Conservation (phyloP, 2,113 vertebrate genomes). For the Corythaixoides concolor region DNA sequence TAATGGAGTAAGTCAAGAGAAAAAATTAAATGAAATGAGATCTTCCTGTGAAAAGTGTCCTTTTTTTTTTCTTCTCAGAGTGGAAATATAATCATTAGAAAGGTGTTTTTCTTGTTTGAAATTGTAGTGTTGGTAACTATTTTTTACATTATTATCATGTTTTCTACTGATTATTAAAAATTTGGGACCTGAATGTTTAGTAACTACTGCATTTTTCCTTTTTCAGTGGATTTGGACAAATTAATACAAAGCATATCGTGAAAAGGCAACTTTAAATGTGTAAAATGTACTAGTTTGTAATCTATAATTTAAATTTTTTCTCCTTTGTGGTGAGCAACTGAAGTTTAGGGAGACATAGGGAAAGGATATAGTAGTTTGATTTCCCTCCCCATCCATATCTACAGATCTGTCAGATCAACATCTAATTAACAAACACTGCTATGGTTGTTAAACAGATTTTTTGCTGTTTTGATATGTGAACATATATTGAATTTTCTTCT, state of each 20-base stretch:
- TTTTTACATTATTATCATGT: background rate
- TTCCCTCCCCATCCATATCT: background rate
- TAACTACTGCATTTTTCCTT: background rate
- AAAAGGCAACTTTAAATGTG: background rate
- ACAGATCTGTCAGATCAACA: background rate
- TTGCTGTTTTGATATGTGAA: background rate
- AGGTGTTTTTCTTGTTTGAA: slow-evolving; percentile 32
- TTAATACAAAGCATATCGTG: background rate
- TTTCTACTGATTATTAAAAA: slow-evolving; percentile 39
- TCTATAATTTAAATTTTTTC: background rate
- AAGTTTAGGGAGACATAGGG: background rate
- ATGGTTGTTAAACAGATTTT: background rate
- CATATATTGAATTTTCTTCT: background rate
- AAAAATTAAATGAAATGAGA: slow-evolving; percentile 75
- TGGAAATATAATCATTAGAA: slow-evolving; percentile 43
- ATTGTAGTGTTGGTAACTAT: background rate
- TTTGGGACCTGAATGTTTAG: background rate
- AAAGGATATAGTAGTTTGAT: background rate
- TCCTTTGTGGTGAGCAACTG: background rate
- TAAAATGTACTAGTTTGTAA: background rate
- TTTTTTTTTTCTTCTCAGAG: slow-evolving; percentile 41
- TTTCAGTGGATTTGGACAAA: background rate
- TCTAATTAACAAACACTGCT: background rate
- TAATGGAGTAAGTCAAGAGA: slow-evolving; percentile 51
- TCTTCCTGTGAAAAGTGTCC: slow-evolving; percentile 73